Base-by-base conservation (phyloP, 2,797 vertebrate genomes). In the Hyperoplus immaculatus region DNA sequence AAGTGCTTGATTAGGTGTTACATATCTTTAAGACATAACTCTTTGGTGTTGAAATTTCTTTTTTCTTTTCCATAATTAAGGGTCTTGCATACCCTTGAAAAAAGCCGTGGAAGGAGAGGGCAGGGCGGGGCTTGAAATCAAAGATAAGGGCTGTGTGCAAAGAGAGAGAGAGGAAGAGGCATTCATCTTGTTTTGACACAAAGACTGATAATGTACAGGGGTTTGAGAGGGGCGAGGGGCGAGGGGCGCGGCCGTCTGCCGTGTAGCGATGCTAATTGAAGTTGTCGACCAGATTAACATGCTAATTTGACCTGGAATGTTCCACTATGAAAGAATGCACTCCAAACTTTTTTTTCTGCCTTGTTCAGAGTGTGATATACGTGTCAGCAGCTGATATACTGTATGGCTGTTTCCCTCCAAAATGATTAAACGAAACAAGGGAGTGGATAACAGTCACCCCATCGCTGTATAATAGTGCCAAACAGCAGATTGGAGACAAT, bases 111-210 rank as follows among this genome's bases (percentile, higher is more conserved):
- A 83, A 76, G 21, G 66, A 73, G 66, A 72, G 57, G 21, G 56
- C 69, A 67, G 70, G 85, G 66, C 5, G 16, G n/a, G 3, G 60
- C 72, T 72, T 45, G 21, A 80, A 85, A 87, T 81, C 60, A 59
- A 67, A 89, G 89, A 89, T 91, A 90, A 87, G 78, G 46, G 36
- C 78, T 84, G 11, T 61, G 85, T 59, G 29, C 29, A 3, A 29
- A 29, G 29, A 45, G 63, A 8, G 71, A 59, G 84, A 69, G 64
- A 69, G 64, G 51, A 21, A 77, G 65, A 83, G 75, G 68, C 88
- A 94, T 93, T 91, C 87, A 88, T 94, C 90, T 92, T 89, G 76
- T 77, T 87, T 78, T 87, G 91, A 91, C 89, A 85, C 81, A 64
- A 72, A 73, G 75, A 80, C 88, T 83, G 92, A 93, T 94, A 93